These are phyloP conservation scores for Argyresthia albistria DNA, from an alignment of 2,888 invertebrate species.

Conservation along the genomic window DNA sequence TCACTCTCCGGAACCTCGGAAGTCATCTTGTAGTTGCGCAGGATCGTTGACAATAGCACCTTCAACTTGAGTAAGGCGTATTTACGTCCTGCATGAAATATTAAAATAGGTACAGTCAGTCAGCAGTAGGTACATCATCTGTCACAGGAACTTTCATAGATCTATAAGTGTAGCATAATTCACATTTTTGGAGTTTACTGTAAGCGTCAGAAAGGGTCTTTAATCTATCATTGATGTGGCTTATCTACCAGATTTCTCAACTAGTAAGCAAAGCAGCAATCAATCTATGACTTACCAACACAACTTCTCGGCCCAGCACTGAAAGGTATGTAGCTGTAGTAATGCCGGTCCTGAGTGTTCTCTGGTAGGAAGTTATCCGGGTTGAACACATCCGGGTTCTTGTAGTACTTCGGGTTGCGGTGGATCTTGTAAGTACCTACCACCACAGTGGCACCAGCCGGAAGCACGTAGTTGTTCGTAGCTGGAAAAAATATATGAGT, in stretches of 20 bases:
- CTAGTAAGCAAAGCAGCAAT: no score
- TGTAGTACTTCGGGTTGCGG: constrained; percentile 76
- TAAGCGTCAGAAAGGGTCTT: no score
- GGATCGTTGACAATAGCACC: constrained; percentile 78
- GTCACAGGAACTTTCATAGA: no score
- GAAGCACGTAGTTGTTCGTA: constrained; percentile 75
- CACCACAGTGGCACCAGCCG: constrained; percentile 80
- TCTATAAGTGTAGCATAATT: no score
- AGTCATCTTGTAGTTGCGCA: constrained; percentile 77
- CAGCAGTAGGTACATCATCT: no score
- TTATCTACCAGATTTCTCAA: no score
- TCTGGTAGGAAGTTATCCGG: constrained; percentile 88
- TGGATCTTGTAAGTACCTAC: constrained; percentile 79
- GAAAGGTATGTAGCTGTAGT: constrained; percentile 86
- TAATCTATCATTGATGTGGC: no score
- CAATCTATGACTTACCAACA: constrained; percentile 68
- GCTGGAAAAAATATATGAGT: constrained; percentile 35
- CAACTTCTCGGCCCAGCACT: constrained; percentile 87
- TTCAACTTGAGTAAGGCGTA: constrained; percentile 86
- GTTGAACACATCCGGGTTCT: constrained; percentile 80
- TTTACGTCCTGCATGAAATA: constrained; percentile 73
- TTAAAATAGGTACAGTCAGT: no score
- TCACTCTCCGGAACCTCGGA: constrained; percentile 77
- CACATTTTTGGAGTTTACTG: no score
- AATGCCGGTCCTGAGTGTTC: constrained; percentile 80